phyloP scores from a whole-genome alignment of 2,797 vertebrate species.

The Sciurus carolinensis region DNA sequence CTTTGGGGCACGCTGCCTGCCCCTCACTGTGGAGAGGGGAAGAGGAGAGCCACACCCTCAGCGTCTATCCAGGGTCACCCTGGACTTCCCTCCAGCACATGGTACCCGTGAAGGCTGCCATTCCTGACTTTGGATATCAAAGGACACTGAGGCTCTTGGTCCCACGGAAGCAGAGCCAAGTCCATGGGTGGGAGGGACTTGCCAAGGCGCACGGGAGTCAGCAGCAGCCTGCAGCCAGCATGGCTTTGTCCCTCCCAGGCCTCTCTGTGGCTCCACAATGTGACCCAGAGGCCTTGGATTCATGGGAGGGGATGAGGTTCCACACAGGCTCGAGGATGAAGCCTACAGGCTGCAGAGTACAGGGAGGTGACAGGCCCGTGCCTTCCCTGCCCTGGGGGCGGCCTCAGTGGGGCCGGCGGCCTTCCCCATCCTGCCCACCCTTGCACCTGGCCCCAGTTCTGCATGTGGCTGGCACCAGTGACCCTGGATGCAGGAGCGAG shows the following conservation, averaged over 20 bases:
- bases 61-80: neutral
- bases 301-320: neutral
- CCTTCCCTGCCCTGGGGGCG: neutral
- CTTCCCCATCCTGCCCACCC: too few species aligned
- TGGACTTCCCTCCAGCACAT: neutral
- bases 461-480: neutral
- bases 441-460: neutral
- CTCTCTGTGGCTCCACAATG: neutral
- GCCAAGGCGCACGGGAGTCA: too few species aligned
- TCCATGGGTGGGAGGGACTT: neutral
- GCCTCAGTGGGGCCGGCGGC: too few species aligned
- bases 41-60: neutral
- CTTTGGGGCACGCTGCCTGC: too few species aligned
- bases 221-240: neutral
- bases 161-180: neutral
- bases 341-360: neutral
- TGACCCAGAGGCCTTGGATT: neutral
- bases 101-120: neutral
- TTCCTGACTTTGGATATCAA: accelerated
- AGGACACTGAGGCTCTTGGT: neutral
- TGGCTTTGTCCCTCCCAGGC: neutral
- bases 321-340: neutral
- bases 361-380: neutral
- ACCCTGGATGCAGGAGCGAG: too few species aligned
- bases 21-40: neutral